Base-by-base conservation (phyloP, 2,888 invertebrate species). In the Branchellion lobata region DNA sequence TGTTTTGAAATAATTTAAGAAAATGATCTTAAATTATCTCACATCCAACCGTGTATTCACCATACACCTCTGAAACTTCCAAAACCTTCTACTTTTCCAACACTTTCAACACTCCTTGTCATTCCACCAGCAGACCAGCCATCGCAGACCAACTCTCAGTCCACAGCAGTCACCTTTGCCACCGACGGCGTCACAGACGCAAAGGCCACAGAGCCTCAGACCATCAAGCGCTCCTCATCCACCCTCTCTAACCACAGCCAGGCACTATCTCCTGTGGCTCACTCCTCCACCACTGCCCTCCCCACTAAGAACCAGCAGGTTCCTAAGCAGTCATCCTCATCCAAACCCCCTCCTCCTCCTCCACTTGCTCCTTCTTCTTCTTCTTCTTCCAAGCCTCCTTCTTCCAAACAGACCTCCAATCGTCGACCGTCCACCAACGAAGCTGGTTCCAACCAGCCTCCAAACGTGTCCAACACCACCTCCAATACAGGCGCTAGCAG, bases 91-190 rank as follows among this genome's bases (percentile, higher is more conserved):
- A n/a, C n/a, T n/a, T n/a, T n/a, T n/a, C n/a, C n/a, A n/a, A n/a
- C n/a, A n/a, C n/a, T n/a, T n/a, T n/a, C n/a, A n/a, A n/a, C n/a
- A n/a, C n/a, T n/a, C n/a, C n/a, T n/a, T n/a, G n/a, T n/a, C n/a
- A n/a, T 24, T 24, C n/a, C 61, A 3, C 3, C 61, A 8, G n/a
- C 61, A 24, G 61, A 57, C 61, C 61, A 57, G 61, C 61, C 61
- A 3, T 57, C 61, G 5, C 61, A 57, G n/a, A n/a, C 61, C 11
- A 57, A 57, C 61, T 57, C 61, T 3, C 61, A 57, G 24, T 57
- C 61, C 11, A 57, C 61, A 18, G 61, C 61, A 57, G 61, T 57
- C 11, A 57, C 61, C 3, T 57, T 57, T 57, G 61, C 61, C 61
- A 57, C 61, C 5, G 61, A 57, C 21, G 61, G 61, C 5, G 61